These are phyloP conservation scores for Ormyrus nitidulus DNA, from an alignment of 2,888 invertebrate species.

Conservation along the genomic window DNA sequence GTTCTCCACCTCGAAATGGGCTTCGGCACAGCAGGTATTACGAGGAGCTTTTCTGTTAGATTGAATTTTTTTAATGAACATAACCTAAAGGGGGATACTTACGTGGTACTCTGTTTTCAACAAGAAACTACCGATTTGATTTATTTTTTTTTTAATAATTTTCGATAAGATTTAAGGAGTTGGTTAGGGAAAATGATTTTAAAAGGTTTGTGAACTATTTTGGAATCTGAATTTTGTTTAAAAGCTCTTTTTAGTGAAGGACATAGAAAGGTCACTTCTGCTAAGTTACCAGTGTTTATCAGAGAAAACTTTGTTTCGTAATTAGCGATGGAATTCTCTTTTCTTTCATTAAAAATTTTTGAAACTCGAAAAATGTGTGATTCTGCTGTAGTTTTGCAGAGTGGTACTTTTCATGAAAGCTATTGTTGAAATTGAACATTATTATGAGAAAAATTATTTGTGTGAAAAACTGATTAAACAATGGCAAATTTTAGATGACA, in stretches of 20 bases:
- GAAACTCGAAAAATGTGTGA: too few relatives aligned
- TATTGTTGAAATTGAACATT: too few relatives aligned
- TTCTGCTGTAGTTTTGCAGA: too few relatives aligned
- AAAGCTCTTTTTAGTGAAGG: constrained; percentile 56
- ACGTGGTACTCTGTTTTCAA: background rate
- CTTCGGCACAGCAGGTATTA: constrained; percentile 71
- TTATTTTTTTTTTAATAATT: background rate
- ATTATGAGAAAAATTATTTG: constrained; percentile 28
- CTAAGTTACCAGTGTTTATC: constrained; percentile 25
- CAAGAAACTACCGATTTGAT: background rate
- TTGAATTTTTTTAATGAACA: constrained; percentile 18
- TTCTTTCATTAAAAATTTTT: too few relatives aligned
- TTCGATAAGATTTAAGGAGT: background rate
- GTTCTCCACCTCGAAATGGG: constrained; percentile 73
- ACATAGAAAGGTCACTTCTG: constrained; percentile 60
- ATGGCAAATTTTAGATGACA: constrained; percentile 83
- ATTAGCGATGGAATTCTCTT: too few relatives aligned
- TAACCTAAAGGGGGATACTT: constrained; percentile 48
- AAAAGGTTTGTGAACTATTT: background rate
- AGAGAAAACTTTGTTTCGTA: constrained; percentile 33
- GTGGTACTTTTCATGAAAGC: too few relatives aligned
- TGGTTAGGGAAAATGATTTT: background rate
- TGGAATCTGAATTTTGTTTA: background rate
- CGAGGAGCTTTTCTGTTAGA: background rate
- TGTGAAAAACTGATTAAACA: background rate